Conservation (phyloP, 2,113 vertebrate species). For the Forbesichthys agassizii region DNA sequence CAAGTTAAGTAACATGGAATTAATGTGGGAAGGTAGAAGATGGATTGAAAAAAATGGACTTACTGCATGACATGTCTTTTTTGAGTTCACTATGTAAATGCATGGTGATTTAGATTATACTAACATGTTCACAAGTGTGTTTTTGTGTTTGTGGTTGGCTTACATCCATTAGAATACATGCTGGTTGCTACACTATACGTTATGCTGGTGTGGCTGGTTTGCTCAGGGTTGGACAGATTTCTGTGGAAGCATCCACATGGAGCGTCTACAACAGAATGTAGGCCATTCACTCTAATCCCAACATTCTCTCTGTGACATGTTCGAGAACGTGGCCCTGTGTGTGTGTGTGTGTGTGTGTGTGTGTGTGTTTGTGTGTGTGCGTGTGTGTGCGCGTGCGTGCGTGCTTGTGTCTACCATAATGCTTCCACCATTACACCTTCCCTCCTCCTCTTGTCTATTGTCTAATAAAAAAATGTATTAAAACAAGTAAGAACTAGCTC, state of each 20-base stretch:
- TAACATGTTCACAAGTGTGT: too few species aligned
- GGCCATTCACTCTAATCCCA: slow-evolving; percentile 51
- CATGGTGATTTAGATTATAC: too few species aligned
- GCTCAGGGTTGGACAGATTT: slow-evolving; percentile 28
- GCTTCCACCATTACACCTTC: too few species aligned
- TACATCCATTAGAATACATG: neutral
- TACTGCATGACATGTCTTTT: neutral
- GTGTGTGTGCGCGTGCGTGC: neutral
- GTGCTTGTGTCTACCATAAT: neutral
- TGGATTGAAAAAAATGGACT: slow-evolving; percentile 1
- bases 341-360: neutral
- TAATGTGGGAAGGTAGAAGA: slow-evolving; percentile 29
- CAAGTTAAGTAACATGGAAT: slow-evolving; percentile 46
- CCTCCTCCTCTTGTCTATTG: too few species aligned
- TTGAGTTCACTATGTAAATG: neutral
- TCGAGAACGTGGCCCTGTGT: neutral
- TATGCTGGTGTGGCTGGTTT: slow-evolving; percentile 12
- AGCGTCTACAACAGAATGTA: slow-evolving; percentile 42
- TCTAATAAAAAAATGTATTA: too few species aligned
- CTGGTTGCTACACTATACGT: slow-evolving; percentile 6
- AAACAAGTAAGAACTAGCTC: too few species aligned
- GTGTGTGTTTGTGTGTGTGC: neutral
- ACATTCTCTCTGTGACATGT: slow-evolving; percentile 44
- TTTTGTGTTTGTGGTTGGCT: neutral
- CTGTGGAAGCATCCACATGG: slow-evolving; percentile 39